A percentile compares a stretch with the other conserved stretches of the same genome.
Conservation (phyloP, 2,797 vertebrate species). For the Enteromius fasciolatus region DNA sequence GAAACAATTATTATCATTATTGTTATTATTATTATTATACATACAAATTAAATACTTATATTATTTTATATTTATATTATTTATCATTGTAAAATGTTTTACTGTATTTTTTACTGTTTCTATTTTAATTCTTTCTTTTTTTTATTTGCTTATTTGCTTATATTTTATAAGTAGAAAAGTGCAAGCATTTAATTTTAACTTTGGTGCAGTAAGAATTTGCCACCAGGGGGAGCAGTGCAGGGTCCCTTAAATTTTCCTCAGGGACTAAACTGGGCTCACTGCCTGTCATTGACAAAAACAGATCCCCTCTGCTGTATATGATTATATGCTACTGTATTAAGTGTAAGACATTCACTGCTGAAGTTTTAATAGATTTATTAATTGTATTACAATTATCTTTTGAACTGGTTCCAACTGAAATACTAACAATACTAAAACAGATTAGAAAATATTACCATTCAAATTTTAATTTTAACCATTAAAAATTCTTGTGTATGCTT, state of each 20-base stretch:
- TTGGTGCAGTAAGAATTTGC: conserved; percentile 26
- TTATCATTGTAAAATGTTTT: background rate
- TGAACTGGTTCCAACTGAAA: too few species aligned
- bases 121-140: background rate
- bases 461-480: background rate
- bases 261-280: conserved; percentile 1
- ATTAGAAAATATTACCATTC: background rate
- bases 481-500: background rate
- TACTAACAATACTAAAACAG: background rate
- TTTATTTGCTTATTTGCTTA: background rate
- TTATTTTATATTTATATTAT: background rate
- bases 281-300: background rate
- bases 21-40: background rate
- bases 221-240: conserved; percentile 43
- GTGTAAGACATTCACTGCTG: background rate
- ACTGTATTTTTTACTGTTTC: background rate
- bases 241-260: conserved; percentile 10
- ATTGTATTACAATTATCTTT: background rate
- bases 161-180: background rate
- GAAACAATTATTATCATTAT: background rate
- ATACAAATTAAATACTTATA: background rate
- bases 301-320: background rate
- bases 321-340: background rate
- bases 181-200: background rate
- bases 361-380: background rate